These are phyloP conservation scores for Clarias gariepinus DNA, from an alignment of 2,113 vertebrate species.

Conservation along the genomic window DNA sequence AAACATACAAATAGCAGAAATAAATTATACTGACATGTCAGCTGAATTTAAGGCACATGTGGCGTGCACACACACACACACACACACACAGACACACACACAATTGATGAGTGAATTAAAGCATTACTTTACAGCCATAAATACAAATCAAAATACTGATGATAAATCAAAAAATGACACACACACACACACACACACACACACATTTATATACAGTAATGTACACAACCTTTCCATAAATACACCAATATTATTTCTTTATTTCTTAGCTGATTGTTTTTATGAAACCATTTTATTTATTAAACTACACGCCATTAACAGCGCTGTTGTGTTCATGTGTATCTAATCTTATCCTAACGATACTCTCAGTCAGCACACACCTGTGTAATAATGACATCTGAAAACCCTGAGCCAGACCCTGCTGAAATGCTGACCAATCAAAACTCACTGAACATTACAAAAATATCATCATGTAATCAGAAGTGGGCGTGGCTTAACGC, in stretches of 20 bases:
- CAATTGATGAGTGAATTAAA: not conserved
- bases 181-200: conserved; percentile 23
- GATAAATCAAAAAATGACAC: not conserved
- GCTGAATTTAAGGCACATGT: not conserved
- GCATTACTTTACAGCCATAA: not conserved
- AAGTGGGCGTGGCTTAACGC: not conserved
- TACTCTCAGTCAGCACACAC: not conserved
- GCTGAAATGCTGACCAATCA: not conserved
- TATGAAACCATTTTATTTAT: not conserved
- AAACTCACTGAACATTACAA: not conserved
- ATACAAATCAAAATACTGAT: not conserved
- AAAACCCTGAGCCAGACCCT: not conserved
- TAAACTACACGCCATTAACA: too few species aligned
- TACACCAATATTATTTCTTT: not conserved
- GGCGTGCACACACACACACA: not conserved
- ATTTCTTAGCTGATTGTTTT: not conserved
- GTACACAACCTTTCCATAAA: not conserved
- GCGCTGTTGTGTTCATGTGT: too few species aligned
- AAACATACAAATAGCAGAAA: not conserved
- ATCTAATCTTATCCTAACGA: not conserved
- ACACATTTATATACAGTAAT: not conserved
- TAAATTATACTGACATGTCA: conserved; percentile 5
- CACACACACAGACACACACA: not conserved
- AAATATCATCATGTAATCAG: too few species aligned
- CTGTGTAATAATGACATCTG: not conserved